These are phyloP conservation scores for Burhinus oedicnemus DNA, from an alignment of 2,113 vertebrate species.

Conservation along the genomic window DNA sequence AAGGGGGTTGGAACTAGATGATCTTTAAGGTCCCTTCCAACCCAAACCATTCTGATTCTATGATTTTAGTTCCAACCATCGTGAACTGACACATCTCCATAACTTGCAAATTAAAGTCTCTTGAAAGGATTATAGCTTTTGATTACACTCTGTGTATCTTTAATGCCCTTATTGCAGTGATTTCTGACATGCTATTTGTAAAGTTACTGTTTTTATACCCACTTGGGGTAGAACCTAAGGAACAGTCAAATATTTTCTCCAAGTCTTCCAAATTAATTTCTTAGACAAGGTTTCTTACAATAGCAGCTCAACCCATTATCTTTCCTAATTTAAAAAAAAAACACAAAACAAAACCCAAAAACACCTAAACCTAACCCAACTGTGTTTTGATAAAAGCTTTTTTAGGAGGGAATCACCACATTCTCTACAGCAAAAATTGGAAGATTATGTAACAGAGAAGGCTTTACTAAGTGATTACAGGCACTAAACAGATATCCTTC, in stretches of 20 bases:
- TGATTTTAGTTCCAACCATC: neutral
- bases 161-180: neutral
- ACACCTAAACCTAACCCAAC: neutral
- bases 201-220: neutral
- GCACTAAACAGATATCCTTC: constrained; percentile 16
- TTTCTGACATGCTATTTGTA: neutral
- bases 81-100: neutral
- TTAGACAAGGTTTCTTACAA: neutral
- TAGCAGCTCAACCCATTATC: neutral
- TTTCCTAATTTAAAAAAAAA: neutral
- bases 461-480: constrained; percentile 23
- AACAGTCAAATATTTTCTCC: neutral
- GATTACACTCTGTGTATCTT: neutral
- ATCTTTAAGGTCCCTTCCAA: too few relatives aligned
- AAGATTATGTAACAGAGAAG: neutral
- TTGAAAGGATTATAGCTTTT: neutral
- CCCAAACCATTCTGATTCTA: too few relatives aligned
- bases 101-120: neutral
- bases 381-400: neutral
- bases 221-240: neutral
- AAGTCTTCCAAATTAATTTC: neutral
- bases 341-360: neutral
- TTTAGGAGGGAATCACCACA: neutral
- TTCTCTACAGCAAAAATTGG: neutral
- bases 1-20: too few relatives aligned